phyloP scores from a whole-genome alignment of 2,888 invertebrate species.

The Sylvicola cinctus region DNA sequence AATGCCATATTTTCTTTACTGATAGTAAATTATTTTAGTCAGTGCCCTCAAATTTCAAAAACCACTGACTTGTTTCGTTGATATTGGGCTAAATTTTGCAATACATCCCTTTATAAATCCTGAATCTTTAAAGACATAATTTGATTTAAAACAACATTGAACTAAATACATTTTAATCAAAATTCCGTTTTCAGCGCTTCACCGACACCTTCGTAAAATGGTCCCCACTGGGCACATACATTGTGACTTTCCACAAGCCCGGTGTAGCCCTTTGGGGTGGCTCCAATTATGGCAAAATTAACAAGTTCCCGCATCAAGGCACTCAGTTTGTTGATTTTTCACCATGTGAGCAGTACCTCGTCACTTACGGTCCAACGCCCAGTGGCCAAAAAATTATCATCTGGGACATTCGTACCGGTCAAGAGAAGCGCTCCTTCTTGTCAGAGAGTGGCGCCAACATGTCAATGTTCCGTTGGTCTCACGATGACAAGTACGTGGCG shows the following conservation, averaged over 20 bases:
- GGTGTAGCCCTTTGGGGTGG: slow-evolving; percentile 98
- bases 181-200: slow-evolving; percentile 47
- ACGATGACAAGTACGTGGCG: slow-evolving; percentile 89
- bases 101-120: too few species aligned
- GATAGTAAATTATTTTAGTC: too few species aligned
- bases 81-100: too few species aligned
- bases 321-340: slow-evolving; percentile 96
- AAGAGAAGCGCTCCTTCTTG: slow-evolving; percentile 80
- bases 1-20: too few species aligned
- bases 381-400: slow-evolving; percentile 70
- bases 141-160: too few species aligned
- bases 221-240: slow-evolving; percentile 93
- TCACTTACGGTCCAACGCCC: slow-evolving; percentile 78
- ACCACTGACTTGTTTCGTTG: too few species aligned
- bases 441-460: slow-evolving; percentile 67
- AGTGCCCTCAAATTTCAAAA: too few species aligned
- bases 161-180: slow-evolving; percentile 5
- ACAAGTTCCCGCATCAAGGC: slow-evolving; percentile 71
- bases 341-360: slow-evolving; percentile 89
- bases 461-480: slow-evolving; percentile 95
- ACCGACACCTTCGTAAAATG: slow-evolving; percentile 92
- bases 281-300: slow-evolving; percentile 75
- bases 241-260: slow-evolving; percentile 87
- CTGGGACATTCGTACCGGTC: slow-evolving; percentile 92
- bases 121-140: too few species aligned